A percentile compares a stretch with the other conserved stretches of the same genome.
These are phyloP conservation scores for Oriolus oriolus DNA, from an alignment of 2,113 vertebrate species.

Conservation along the genomic window DNA sequence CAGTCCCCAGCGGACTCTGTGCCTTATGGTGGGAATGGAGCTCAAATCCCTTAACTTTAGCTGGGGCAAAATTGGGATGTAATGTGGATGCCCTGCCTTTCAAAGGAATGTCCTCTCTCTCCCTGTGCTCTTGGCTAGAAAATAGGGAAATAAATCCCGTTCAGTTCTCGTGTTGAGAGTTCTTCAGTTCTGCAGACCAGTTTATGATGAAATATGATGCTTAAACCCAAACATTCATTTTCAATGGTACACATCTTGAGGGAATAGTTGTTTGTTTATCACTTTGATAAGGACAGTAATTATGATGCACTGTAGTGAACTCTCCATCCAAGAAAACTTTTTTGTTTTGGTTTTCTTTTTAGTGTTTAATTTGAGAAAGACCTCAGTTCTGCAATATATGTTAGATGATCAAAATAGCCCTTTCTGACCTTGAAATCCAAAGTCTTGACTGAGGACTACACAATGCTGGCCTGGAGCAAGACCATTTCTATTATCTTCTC, in stretches of 20 bases:
- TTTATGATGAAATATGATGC: not conserved
- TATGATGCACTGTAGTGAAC: not conserved
- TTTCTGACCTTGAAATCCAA: not conserved
- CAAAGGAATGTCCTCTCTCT: not conserved
- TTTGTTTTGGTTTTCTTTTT: not conserved
- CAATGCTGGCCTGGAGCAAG: not conserved
- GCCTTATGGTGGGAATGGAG: not conserved
- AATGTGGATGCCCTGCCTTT: not conserved
- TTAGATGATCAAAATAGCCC: not conserved
- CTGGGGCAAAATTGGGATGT: not conserved
- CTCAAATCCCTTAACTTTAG: not conserved
- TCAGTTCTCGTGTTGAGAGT: not conserved
- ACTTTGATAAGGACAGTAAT: not conserved
- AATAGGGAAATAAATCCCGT: not conserved
- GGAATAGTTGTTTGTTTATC: not conserved
- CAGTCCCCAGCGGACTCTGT: not conserved
- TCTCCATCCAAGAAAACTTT: not conserved
- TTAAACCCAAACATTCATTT: not conserved
- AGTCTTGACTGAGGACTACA: not conserved
- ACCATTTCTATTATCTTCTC: not conserved
- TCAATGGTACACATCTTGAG: not conserved
- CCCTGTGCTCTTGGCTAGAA: not conserved
- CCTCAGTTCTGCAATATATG: not conserved
- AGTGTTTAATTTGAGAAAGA: not conserved
- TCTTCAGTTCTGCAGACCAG: not conserved